These are phyloP conservation scores for Avahi laniger DNA, from an alignment of 2,797 vertebrate genomes.

Conservation along the genomic window DNA sequence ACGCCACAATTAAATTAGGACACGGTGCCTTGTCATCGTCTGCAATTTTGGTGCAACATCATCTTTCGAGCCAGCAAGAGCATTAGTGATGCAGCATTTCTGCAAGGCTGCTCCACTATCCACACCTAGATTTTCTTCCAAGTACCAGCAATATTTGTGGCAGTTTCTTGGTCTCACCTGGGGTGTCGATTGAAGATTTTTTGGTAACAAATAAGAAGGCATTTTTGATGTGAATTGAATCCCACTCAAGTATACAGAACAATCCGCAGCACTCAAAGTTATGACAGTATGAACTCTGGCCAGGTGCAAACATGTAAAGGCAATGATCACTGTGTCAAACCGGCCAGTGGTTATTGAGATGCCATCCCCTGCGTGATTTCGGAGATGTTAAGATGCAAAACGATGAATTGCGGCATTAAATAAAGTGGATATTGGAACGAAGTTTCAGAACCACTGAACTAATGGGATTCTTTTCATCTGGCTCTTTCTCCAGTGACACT, in stretches of 20 bases:
- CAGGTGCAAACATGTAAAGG: fast-evolving
- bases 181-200: not conserved
- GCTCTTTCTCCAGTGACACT: not conserved
- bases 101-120: not conserved
- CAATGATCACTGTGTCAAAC: fast-evolving
- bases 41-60: not conserved
- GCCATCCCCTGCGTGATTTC: too few relatives aligned
- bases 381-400: not conserved
- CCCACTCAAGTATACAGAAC: fast-evolving
- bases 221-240: not conserved
- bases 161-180: not conserved
- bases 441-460: not conserved
- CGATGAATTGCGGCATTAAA: not conserved
- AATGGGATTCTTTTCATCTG: not conserved
- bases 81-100: not conserved
- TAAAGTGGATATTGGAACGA: fast-evolving
- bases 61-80: not conserved
- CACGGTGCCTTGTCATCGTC: not conserved
- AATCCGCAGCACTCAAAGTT: not conserved
- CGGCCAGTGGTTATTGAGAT: fast-evolving
- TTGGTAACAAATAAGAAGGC: not conserved
- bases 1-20: not conserved
- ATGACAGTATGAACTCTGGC: fast-evolving
- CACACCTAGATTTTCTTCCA: not conserved
- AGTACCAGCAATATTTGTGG: not conserved